These are phyloP conservation scores for Thereva unica DNA, from an alignment of 2,888 invertebrate genomes.

Conservation along the genomic window DNA sequence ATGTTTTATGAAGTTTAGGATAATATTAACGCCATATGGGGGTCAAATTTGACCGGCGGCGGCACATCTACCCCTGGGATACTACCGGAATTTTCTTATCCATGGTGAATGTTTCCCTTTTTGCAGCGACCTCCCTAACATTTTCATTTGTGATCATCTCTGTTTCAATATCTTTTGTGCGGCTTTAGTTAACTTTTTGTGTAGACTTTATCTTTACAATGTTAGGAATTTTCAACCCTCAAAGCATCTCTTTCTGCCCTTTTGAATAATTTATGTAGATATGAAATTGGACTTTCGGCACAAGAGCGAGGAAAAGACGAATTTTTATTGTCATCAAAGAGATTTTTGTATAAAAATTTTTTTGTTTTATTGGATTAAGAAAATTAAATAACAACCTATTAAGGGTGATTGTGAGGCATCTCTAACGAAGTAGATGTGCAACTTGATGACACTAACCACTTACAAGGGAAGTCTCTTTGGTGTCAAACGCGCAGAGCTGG, in stretches of 20 bases:
- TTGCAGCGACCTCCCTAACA: not conserved
- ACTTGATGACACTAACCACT: no score
- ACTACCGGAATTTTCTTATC: not conserved
- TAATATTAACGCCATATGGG: constrained; percentile 21
- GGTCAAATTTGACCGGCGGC: constrained; percentile 28
- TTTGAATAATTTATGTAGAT: constrained; percentile 21
- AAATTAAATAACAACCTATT: no score
- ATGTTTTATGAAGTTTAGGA: constrained; percentile 29
- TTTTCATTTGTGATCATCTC: not conserved
- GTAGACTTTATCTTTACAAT: constrained; percentile 27
- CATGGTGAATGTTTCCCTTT: constrained; percentile 9
- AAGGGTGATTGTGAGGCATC: no score
- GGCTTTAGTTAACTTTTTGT: not conserved
- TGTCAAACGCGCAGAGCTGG: no score
- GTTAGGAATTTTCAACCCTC: constrained; percentile 21
- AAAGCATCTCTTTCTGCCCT: constrained; percentile 11
- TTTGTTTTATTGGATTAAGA: no score
- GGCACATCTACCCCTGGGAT: not conserved
- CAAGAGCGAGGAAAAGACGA: no score
- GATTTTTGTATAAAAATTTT: no score
- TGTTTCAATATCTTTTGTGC: not conserved
- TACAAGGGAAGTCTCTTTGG: no score
- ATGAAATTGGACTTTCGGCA: no score
- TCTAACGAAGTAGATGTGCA: no score
- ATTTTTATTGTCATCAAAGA: no score